Conservation (phyloP, 2,888 invertebrate species). For the Automeris io region DNA sequence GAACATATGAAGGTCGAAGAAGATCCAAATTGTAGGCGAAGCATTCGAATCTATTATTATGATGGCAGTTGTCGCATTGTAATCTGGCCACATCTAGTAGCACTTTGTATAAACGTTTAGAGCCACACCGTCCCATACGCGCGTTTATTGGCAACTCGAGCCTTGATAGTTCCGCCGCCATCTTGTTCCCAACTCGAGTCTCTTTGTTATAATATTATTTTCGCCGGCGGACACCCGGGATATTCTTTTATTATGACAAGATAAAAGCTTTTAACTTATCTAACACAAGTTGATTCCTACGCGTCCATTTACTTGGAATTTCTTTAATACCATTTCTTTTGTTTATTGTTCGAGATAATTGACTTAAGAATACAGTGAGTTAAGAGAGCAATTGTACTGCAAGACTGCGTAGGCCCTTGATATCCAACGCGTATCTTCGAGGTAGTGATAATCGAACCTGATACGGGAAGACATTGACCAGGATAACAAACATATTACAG, state of each 20-base stretch:
- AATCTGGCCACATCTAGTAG: conserved; percentile 9
- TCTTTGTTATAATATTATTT: conserved; percentile 28
- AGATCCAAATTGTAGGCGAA: no score
- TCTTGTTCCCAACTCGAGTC: conserved; percentile 22
- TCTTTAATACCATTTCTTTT: neutral
- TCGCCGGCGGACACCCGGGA: conserved; percentile 7
- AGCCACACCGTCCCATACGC: conserved; percentile 12
- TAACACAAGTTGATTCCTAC: neutral
- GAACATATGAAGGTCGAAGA: no score
- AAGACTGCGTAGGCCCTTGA: no score
- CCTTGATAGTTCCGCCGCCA: conserved; percentile 12
- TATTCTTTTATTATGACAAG: neutral
- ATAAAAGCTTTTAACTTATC: conserved; percentile 3
- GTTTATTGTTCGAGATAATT: no score
- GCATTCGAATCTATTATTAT: no score
- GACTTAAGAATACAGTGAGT: no score
- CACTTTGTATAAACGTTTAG: conserved; percentile 4
- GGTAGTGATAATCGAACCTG: no score
- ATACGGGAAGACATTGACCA: no score
- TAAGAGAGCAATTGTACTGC: no score
- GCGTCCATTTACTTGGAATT: conserved; percentile 1
- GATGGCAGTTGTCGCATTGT: no score
- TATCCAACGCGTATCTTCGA: no score
- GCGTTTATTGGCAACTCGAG: conserved; percentile 14
- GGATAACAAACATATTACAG: no score